phyloP scores from a whole-genome alignment of 1,140 invertebrate species.

The Danaus melanippus region DNA sequence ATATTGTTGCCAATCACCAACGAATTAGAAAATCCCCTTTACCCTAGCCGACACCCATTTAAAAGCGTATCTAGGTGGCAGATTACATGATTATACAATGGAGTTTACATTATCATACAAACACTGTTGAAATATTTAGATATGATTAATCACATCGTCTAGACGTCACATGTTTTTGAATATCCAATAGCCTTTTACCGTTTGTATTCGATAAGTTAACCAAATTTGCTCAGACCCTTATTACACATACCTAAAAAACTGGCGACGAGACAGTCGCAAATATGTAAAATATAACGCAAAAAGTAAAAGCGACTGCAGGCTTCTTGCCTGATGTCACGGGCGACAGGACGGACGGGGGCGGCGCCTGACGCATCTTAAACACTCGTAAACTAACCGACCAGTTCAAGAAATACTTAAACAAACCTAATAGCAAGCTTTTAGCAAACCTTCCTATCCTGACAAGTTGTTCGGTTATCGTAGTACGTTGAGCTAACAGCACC shows the following conservation, averaged over 20 bases:
- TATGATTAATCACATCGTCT: conserved; percentile 17
- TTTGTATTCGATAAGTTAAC: conserved; percentile 49
- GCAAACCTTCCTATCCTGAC: conserved; percentile 40
- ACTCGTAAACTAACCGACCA: conserved; percentile 35
- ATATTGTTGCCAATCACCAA: conserved; percentile 60
- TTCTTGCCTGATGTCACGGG: conserved; percentile 59
- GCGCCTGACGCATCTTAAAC: conserved; percentile 43
- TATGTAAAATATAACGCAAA: conserved; percentile 62
- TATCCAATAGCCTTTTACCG: conserved; percentile 27
- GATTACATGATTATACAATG: conserved; percentile 14
- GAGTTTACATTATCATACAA: conserved; percentile 9
- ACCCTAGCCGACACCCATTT: conserved; percentile 35
- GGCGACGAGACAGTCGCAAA: conserved; percentile 68
- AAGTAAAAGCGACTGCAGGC: conserved; percentile 48
- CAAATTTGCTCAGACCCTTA: conserved; percentile 53
- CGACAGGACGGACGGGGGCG: conserved; percentile 63
- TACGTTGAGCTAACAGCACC: conserved; percentile 41
- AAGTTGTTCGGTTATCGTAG: conserved; percentile 44
- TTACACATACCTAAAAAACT: conserved; percentile 63
- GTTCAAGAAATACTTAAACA: conserved; percentile 45
- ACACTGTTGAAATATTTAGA: conserved; percentile 13
- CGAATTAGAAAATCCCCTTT: conserved; percentile 63
- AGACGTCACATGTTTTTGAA: conserved; percentile 37
- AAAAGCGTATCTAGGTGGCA: conserved; percentile 67
- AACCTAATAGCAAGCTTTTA: conserved; percentile 61